Percentiles rank a stretch among this genome's conserved stretches.
Conservation (phyloP, 2,888 invertebrate species). For the Callyntrura guangdongensis region DNA sequence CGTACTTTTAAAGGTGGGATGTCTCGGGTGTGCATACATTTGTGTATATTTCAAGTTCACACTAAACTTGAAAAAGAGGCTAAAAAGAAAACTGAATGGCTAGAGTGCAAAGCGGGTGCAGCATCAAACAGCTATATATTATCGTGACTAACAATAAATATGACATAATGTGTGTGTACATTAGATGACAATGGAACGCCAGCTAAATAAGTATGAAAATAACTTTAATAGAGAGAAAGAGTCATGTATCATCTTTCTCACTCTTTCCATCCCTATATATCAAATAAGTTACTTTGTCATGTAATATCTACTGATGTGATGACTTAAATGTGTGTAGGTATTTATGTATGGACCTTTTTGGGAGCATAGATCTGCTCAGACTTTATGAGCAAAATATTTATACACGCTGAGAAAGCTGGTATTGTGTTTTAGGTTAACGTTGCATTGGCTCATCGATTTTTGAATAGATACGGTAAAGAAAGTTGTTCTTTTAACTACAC, state of each 20-base stretch:
- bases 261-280: no score
- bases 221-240: background rate
- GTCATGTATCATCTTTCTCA: background rate
- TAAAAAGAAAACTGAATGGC: background rate
- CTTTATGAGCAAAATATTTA: no score
- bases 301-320: background rate
- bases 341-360: no score
- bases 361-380: no score
- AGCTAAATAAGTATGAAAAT: constrained; percentile 14
- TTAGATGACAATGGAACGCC: constrained; percentile 26
- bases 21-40: background rate
- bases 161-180: background rate
- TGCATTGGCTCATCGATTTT: no score
- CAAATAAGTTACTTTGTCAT: background rate
- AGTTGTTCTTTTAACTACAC: background rate
- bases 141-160: background rate
- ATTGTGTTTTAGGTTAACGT: background rate
- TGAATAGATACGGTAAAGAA: background rate
- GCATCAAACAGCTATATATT: background rate
- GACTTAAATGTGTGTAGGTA: background rate
- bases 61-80: constrained; percentile 32
- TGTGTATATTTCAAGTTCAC: constrained; percentile 70
- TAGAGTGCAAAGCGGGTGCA: background rate
- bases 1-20: constrained; percentile 32
- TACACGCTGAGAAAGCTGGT: no score